Evolutionary conservation across 2,113 vertebrate species (phyloP).

Genomic region (Tachuris rubrigastra): DNA sequence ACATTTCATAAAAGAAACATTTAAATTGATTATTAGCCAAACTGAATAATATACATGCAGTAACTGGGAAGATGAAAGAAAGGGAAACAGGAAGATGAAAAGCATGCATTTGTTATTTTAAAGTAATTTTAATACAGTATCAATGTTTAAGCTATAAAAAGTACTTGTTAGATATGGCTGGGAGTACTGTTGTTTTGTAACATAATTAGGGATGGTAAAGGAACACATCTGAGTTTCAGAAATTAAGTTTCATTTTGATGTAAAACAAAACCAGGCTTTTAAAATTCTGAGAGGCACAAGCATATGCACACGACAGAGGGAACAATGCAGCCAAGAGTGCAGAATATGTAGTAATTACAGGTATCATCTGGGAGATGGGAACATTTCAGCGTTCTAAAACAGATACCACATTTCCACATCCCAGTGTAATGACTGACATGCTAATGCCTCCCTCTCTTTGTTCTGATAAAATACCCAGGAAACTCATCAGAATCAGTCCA

Average conservation of each 20-base stretch:
- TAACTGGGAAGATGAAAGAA: neutral
- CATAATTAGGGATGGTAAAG: neutral
- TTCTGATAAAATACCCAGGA: neutral
- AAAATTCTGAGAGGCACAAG: slow-evolving; percentile 6
- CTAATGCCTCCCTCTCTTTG: neutral
- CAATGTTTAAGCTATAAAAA: neutral
- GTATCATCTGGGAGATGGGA: neutral
- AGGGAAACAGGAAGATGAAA: neutral
- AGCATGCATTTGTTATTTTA: neutral
- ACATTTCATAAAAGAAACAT: neutral
- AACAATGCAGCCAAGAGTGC: neutral
- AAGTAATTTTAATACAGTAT: neutral
- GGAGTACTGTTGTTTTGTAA: neutral
- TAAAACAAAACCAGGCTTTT: neutral
- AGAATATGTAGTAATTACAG: neutral
- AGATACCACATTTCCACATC: neutral
- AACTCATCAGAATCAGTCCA: neutral
- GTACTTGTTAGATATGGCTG: neutral
- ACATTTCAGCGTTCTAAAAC: neutral
- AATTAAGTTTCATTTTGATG: slow-evolving; percentile 14
- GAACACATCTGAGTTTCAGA: neutral
- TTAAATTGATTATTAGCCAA: neutral
- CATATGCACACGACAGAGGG: neutral
- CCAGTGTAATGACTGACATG: neutral
- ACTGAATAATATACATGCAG: neutral